Conservation (phyloP, 1,140 invertebrate species). For the Neodiprion pinetum region DNA sequence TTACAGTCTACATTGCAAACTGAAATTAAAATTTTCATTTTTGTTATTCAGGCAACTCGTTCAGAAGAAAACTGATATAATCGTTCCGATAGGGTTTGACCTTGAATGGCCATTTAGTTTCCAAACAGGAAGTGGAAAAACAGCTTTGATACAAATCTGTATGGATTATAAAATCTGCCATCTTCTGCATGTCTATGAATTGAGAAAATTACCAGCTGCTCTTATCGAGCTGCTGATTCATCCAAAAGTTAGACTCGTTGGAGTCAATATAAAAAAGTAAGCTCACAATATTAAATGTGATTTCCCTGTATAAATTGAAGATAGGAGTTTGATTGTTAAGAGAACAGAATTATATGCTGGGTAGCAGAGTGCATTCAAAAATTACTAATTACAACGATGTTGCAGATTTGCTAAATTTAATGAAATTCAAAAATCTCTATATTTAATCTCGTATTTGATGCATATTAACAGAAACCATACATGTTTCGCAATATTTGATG, state of each 20-base stretch:
- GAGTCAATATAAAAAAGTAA: constrained; percentile 72
- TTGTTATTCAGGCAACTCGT: constrained; percentile 55
- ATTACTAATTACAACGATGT: background rate
- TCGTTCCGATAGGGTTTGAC: constrained; percentile 67
- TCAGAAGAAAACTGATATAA: constrained; percentile 47
- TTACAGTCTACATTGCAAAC: constrained; percentile 28
- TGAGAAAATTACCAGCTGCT: constrained; percentile 65
- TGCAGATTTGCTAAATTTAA: background rate
- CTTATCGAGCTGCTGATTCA: constrained; percentile 64
- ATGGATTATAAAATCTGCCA: constrained; percentile 61
- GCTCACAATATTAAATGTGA: constrained; percentile 26
- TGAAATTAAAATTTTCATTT: constrained; percentile 14
- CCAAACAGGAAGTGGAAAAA: constrained; percentile 67
- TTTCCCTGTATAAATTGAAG: background rate
- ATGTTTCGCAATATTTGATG: too few relatives aligned
- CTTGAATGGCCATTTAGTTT: constrained; percentile 72
- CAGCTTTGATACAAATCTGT: constrained; percentile 68
- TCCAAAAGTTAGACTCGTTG: constrained; percentile 66
- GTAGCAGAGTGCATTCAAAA: background rate
- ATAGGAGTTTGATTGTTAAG: constrained; percentile 2
- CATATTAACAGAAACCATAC: too few relatives aligned
- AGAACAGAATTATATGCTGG: background rate
- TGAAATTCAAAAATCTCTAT: background rate
- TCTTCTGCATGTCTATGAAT: constrained; percentile 64
- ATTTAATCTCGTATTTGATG: too few relatives aligned